Base-by-base conservation (phyloP, 1,140 invertebrate species). In the Drosophila punjabiensis region DNA sequence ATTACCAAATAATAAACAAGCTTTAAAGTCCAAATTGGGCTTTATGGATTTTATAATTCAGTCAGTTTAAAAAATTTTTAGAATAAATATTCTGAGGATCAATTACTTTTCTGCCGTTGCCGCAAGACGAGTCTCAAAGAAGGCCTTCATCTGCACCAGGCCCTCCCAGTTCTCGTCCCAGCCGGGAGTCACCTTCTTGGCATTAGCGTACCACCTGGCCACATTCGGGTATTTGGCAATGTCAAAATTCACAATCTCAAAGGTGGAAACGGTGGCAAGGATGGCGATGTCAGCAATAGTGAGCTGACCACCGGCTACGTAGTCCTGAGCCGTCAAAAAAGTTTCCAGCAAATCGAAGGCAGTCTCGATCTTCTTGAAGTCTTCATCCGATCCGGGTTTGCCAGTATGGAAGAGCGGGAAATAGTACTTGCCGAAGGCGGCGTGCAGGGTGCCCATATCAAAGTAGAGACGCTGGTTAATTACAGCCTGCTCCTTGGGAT, bases 161-260 rank as follows among this genome's bases (percentile, higher is more conserved):
- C 55, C 20, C 14, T 39, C 55, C 55, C 55, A 56, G 55, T 56
- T 37, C 55, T 56, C 55, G 33, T 37, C 55, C 55, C 55, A 56
- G 33, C 55, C 55, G 14, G 55, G 33, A 24, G 55, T 56, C 20
- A 39, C 33, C 20, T 56, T 24, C 33, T 39, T 56, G 55, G 33
- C 55, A 24, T 39, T 56, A 33, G 33, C 55, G 16, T 39, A 56
- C 55, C 55, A 56, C 20, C 55, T 37, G 33, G 33, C 33, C 35
- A 56, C 55, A 56, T 56, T 56, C 8, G 55, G 55, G 14, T 56
- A 56, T 9, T 56, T 56, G 55, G 13, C 9, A 37, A 56, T 39
- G 9, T 37, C 55, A 0, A 39, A 56, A 14, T 56, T 14, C 33
- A 39, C 55, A 5, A 56, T 39, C 18, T 56, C 55, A n/a, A 39